These are phyloP conservation scores for Penaeus japonicus DNA, from an alignment of 1,140 invertebrate genomes.

Conservation along the genomic window DNA sequence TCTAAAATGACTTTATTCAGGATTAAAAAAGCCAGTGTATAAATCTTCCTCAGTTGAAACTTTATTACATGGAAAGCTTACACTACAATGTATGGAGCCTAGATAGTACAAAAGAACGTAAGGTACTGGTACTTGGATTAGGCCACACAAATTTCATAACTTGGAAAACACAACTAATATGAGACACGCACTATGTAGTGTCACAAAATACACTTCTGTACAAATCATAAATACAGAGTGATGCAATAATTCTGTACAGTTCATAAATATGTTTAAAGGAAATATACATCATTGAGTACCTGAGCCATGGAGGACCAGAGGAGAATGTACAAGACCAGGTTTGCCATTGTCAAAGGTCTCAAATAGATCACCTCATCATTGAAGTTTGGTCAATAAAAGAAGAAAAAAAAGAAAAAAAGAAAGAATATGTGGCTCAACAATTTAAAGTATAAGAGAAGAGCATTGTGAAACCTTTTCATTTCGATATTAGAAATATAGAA, in stretches of 20 bases:
- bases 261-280: slow-evolving; percentile 41
- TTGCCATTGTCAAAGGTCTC: slow-evolving; percentile 32
- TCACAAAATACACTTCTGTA: slow-evolving; percentile 42
- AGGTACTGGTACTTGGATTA: not conserved
- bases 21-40: not conserved
- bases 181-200: not conserved
- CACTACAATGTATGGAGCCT: slow-evolving; percentile 30
- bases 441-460: too few relatives aligned
- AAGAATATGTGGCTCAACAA: too few relatives aligned
- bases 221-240: slow-evolving; percentile 46
- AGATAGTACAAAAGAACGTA: slow-evolving; percentile 35
- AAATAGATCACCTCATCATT: not conserved
- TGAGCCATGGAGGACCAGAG: slow-evolving; percentile 29
- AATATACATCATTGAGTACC: slow-evolving; percentile 17
- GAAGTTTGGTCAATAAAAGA: too few relatives aligned
- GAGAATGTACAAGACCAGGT: slow-evolving; percentile 20
- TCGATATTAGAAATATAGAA: too few relatives aligned
- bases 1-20: too few relatives aligned
- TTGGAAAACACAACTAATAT: slow-evolving; percentile 19
- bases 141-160: slow-evolving; percentile 17
- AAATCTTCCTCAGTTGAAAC: slow-evolving; percentile 25
- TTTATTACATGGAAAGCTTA: slow-evolving; percentile 46
- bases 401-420: too few relatives aligned
- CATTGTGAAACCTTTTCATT: too few relatives aligned
- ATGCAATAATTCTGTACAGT: slow-evolving; percentile 27